A percentile compares a stretch with the other conserved stretches of the same genome.
Evolutionary conservation across 2,797 vertebrate genomes (phyloP).

Genomic region (Odontamblyopus lacepedii): DNA sequence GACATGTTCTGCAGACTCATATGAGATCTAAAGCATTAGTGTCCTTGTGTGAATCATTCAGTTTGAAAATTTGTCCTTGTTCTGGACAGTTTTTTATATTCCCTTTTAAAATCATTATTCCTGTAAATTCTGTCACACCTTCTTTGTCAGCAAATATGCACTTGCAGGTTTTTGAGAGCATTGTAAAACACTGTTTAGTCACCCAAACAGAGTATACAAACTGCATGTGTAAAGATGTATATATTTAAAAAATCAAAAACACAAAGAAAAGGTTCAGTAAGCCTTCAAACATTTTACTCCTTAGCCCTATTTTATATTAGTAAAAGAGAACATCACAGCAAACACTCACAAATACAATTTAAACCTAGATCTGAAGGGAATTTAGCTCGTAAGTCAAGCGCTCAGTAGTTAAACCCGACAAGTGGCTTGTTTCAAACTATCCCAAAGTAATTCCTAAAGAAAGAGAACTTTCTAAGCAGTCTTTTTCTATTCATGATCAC

Average conservation of each 20-base stretch:
- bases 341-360: constrained; percentile 49
- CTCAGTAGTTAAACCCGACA: constrained; percentile 38
- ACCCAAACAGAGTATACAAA: not conserved
- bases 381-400: constrained; percentile 22
- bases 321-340: constrained; percentile 43
- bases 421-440: constrained; percentile 16
- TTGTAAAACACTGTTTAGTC: not conserved
- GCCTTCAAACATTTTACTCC: constrained; percentile 40
- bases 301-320: constrained; percentile 46
- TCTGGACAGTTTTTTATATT: not conserved
- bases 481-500: constrained; percentile 19
- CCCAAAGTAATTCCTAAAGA: constrained; percentile 9
- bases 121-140: no score
- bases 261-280: constrained; percentile 42
- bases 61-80: not conserved
- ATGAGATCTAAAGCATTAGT: not conserved
- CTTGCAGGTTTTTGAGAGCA: not conserved
- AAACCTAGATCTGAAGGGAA: constrained; percentile 43
- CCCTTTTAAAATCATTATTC: not conserved
- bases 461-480: not conserved
- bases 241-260: constrained; percentile 17
- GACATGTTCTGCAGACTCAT: not conserved
- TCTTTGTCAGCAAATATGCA: not conserved
- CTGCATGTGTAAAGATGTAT: not conserved
- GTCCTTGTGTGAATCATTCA: constrained; percentile 2